Evolutionary conservation across 2,888 invertebrate genomes (phyloP), one percentile per base, ranked within the genome.

Genomic region (Alloplasta piceator): DNA sequence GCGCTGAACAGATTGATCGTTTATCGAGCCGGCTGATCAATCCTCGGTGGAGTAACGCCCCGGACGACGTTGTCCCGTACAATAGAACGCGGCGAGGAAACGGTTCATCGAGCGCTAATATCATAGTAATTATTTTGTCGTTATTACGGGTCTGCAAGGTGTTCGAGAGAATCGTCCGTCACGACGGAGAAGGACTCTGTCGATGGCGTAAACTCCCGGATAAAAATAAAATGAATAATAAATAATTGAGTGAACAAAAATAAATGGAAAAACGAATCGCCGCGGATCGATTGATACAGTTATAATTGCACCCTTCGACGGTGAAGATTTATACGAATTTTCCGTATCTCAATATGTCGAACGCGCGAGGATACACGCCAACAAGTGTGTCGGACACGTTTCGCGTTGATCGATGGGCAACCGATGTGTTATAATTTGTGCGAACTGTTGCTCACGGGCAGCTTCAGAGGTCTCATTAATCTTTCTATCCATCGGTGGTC

Each of bases 91-190:
- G 39, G 26, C 39, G 58, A 60, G 61, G 76, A 76, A 55, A 67
- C 67, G 72, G 71, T 71, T 63, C 72, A 67, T 66, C 61, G 80
- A 68, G 52, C 50, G 56, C 77, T 77, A 68, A 72, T 77, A 58
- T 52, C 14, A 4, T n/a, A 26, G 58, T 77, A 77, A 80, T 80
- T 72, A 72, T 61, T 48, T 64, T 70, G 58, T 64, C 55, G 63
- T n/a, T 60, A 60, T 67, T 50, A 9, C 50, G 67, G 26, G 26
- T 1, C 26, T 0, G 9, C 39, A 5, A 12, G 38, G 7, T n/a
- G 9, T 26, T 7, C 10, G 14, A 38, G 48, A 10, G 12, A 26
- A 26, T 26, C 3, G 26, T 2, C 26, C 3, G 26, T 26, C 26
- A 3, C 26, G 26, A 52, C 14, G 12, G 12, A 4, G 16, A 60